Base-by-base conservation (phyloP, 2,113 vertebrate genomes). In the Apaloderma vittatum region DNA sequence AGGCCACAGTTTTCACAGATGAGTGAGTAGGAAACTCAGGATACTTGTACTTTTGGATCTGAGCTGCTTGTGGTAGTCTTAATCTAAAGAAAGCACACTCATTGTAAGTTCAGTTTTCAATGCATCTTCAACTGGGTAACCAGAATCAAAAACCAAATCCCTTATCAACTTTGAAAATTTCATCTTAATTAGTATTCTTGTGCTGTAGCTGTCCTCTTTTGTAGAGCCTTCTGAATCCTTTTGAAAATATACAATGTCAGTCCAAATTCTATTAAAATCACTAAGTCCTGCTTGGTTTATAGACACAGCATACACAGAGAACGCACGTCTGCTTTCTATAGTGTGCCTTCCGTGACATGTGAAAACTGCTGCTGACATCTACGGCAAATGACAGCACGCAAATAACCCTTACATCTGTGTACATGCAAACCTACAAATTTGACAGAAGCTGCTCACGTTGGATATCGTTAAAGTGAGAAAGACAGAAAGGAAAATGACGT, bases 371-470 rank as follows among this genome's bases (percentile, higher is more conserved):
- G 55, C 29, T 83, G 78, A 88, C 82, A 79, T 66, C 63, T 32
- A 68, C 16, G 51, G 74, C 49, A 88, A 90, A 79, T 3, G 73
- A 59, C 45, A 88, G 78, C 71, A 80, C 7, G 27, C 49, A 79
- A 70, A 83, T 78, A 96, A 85, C 45, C 84, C 46, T 86, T 89
- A 77, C 36, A 87, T 93, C 90, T 90, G 57, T 45, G 49, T 68
- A 74, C 29, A 90, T 61, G 70, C 36, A 90, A 85, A 72, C 32
- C 12, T 92, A 68, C 48, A 82, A 67, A 48, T 54, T 78, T 90
- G 85, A 65, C 57, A 90, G 85, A 63, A 79, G 85, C 68, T 92
- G 45, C 37, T 93, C 51, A 55, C 34, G 55, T 8, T 63, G 32
- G 34, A 82, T 82, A 34, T 21, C 87, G 70, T 78, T 29, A 81